Conservation (phyloP, 2,888 invertebrate species). For the Marasmarcha lunaedactyla region DNA sequence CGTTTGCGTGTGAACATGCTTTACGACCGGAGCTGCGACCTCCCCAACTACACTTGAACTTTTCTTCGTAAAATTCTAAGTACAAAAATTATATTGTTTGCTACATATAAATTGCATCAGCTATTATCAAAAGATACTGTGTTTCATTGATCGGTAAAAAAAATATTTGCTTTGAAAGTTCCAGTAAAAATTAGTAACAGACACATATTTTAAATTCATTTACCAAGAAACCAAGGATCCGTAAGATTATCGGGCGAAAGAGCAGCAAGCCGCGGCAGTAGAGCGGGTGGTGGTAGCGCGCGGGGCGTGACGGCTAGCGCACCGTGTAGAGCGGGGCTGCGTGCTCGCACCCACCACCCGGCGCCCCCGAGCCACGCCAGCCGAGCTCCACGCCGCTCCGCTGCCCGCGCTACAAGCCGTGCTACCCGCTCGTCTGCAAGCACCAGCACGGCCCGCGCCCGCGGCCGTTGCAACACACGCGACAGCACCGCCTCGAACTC, state of each 20-base stretch:
- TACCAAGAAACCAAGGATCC: background rate
- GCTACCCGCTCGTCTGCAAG: background rate
- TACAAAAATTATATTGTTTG: too few relatives aligned
- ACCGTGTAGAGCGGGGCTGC: background rate
- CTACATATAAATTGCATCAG: too few relatives aligned
- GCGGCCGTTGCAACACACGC: background rate
- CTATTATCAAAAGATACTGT: too few relatives aligned
- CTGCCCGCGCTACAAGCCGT: background rate
- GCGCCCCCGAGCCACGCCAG: background rate
- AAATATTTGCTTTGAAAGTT: too few relatives aligned
- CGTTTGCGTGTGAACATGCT: background rate
- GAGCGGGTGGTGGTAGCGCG: background rate
- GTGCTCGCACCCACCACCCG: background rate
- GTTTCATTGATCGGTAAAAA: too few relatives aligned
- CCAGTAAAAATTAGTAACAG: too few relatives aligned
- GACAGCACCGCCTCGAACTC: background rate
- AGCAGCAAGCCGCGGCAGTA: background rate
- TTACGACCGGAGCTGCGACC: background rate
- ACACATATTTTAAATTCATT: too few relatives aligned
- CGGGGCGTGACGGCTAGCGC: background rate
- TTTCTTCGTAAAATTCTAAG: background rate
- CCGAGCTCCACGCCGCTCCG: background rate
- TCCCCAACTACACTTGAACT: background rate
- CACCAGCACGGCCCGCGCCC: background rate
- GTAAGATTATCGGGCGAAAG: background rate